Percentiles rank a stretch among this genome's conserved stretches.
These are phyloP conservation scores for Gymnosoma rotundatum DNA, from an alignment of 2,888 invertebrate species.

Conservation along the genomic window DNA sequence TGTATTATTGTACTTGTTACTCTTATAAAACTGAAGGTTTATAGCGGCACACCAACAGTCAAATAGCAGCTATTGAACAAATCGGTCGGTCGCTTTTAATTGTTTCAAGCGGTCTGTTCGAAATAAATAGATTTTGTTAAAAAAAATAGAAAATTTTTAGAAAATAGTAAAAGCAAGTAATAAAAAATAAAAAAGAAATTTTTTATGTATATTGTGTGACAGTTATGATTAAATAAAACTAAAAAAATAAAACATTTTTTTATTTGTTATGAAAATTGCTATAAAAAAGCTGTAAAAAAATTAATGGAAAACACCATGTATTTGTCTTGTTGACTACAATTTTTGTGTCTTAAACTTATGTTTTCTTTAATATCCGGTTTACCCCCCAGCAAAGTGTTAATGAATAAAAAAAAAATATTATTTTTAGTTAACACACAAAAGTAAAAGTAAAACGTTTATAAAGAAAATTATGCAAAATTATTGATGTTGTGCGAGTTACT, in stretches of 20 bases:
- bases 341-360: not conserved
- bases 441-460: too few species aligned
- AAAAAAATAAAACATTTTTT: not conserved
- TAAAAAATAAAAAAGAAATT: slow-evolving; percentile 26
- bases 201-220: not conserved
- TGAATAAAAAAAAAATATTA: too few species aligned
- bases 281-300: too few species aligned
- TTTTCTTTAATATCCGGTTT: too few species aligned
- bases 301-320: not conserved
- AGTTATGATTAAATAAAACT: not conserved
- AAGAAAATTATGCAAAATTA: too few species aligned
- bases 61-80: slow-evolving; percentile 60
- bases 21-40: slow-evolving; percentile 68
- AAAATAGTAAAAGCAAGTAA: slow-evolving; percentile 19
- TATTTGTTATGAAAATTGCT: too few species aligned
- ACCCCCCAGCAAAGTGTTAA: too few species aligned
- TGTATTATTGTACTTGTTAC: slow-evolving; percentile 38
- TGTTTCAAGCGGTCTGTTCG: slow-evolving; percentile 19
- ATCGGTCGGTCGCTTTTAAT: slow-evolving; percentile 50
- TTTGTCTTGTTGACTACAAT: not conserved
- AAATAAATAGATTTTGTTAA: not conserved
- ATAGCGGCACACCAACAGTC: slow-evolving; percentile 60
- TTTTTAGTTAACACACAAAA: too few species aligned
- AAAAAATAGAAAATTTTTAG: slow-evolving; percentile 21
- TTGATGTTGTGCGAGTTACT: too few species aligned